phyloP scores from a whole-genome alignment of 2,113 vertebrate species.

The Rhodinocichla rosea region DNA sequence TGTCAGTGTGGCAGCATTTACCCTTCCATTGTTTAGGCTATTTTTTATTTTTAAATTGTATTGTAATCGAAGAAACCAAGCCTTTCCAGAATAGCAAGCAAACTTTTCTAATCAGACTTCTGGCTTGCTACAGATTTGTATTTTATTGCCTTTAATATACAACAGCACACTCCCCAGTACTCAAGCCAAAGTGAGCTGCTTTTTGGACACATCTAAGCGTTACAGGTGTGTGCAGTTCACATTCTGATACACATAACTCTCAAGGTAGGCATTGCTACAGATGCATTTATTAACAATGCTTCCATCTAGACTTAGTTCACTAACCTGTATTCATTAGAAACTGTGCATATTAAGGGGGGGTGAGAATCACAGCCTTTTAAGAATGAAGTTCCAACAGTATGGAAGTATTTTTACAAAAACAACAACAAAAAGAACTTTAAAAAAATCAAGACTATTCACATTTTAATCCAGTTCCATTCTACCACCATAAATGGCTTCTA shows the following conservation, averaged over 20 bases:
- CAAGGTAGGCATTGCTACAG: not conserved
- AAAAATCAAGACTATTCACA: conserved; percentile 46
- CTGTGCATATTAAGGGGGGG: not conserved
- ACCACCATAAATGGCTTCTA: conserved; percentile 33
- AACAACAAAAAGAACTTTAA: not conserved
- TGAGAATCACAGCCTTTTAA: conserved; percentile 31
- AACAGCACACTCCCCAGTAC: not conserved
- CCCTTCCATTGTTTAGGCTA: conserved; percentile 31
- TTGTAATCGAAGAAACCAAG: conserved; percentile 25
- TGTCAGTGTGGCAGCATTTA: not conserved
- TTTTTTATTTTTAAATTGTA: not conserved
- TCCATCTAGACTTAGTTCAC: conserved; percentile 1
- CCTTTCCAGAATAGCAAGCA: conserved; percentile 54
- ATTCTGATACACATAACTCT: not conserved
- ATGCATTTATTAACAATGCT: conserved; percentile 30
- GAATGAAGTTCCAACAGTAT: conserved; percentile 11
- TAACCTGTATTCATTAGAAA: conserved; percentile 13
- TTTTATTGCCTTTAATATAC: conserved; percentile 1
- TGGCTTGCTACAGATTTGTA: not conserved
- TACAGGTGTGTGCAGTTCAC: not conserved
- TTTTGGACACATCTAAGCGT: not conserved
- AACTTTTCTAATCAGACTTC: conserved; percentile 47
- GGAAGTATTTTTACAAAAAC: conserved; percentile 52
- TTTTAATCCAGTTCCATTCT: conserved; percentile 65
- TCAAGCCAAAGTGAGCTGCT: not conserved